Conservation (phyloP, 1,140 invertebrate genomes). For the Amyelois transitella region DNA sequence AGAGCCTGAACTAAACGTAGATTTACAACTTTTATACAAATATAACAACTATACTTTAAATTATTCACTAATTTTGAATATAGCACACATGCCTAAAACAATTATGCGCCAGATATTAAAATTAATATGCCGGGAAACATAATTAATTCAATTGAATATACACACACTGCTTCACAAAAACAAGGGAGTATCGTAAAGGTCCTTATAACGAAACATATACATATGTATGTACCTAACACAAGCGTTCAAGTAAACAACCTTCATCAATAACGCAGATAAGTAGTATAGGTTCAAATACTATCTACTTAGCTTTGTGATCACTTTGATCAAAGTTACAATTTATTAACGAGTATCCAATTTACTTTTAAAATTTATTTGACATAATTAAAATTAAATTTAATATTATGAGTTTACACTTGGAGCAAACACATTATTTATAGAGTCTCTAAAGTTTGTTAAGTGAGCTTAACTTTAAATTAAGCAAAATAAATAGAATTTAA, state of each 20-base stretch:
- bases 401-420: too few species aligned
- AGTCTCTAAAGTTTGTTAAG: not conserved
- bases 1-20: too few species aligned
- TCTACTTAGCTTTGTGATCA: slow-evolving; percentile 28
- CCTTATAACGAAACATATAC: slow-evolving; percentile 23
- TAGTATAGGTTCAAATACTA: slow-evolving; percentile 13
- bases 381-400: too few species aligned
- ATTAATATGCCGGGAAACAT: slow-evolving; percentile 37
- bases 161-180: slow-evolving; percentile 42
- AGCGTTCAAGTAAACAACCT: slow-evolving; percentile 40
- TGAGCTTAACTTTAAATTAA: not conserved
- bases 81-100: slow-evolving; percentile 3
- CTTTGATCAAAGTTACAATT: slow-evolving; percentile 47
- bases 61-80: not conserved
- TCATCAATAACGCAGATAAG: slow-evolving; percentile 35
- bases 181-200: slow-evolving; percentile 45
- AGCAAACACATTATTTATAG: not conserved
- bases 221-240: slow-evolving; percentile 23
- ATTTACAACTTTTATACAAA: too few species aligned
- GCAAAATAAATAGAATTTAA: not conserved
- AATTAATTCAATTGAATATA: slow-evolving; percentile 56
- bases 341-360: slow-evolving; percentile 17
- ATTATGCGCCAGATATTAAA: slow-evolving; percentile 10
- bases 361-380: too few species aligned
- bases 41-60: too few species aligned